These are phyloP conservation scores for Sesamia inferens DNA, from an alignment of 2,888 invertebrate genomes.

Conservation along the genomic window DNA sequence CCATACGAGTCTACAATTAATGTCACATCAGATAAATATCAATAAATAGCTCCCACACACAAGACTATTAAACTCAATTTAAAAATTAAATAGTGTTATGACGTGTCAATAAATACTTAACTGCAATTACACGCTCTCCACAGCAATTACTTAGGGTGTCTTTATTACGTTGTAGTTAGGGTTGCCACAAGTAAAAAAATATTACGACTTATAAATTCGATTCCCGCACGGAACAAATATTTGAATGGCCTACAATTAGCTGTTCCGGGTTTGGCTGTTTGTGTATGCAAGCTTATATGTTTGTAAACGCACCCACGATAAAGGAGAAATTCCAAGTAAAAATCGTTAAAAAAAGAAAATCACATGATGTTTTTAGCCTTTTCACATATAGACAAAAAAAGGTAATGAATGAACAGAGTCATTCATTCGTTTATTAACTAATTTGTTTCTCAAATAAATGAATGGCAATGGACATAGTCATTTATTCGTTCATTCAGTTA, in stretches of 20 bases:
- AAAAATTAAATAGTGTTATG: conserved; percentile 70
- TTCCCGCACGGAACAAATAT: too few relatives aligned
- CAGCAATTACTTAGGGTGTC: conserved; percentile 70
- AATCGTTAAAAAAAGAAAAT: too few relatives aligned
- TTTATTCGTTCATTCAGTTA: too few relatives aligned
- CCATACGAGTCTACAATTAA: neutral
- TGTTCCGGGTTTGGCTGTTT: too few relatives aligned
- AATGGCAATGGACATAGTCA: too few relatives aligned
- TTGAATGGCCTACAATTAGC: too few relatives aligned
- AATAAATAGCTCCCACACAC: conserved; percentile 46
- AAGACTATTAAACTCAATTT: conserved; percentile 57
- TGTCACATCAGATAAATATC: conserved; percentile 36
- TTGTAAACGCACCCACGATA: too few relatives aligned
- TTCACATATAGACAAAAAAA: neutral
- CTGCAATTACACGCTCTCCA: conserved; percentile 79
- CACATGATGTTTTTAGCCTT: neutral
- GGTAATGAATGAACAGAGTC: too few relatives aligned
- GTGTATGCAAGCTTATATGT: too few relatives aligned
- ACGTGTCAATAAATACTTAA: conserved; percentile 80
- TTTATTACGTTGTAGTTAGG: conserved; percentile 61
- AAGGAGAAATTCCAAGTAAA: too few relatives aligned
- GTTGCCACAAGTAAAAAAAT: conserved; percentile 26
- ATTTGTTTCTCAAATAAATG: too few relatives aligned
- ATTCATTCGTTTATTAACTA: too few relatives aligned
- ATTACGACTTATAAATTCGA: neutral